A percentile compares a stretch with the other conserved stretches of the same genome.
These are phyloP conservation scores for Poecilia latipinna DNA, from an alignment of 2,113 vertebrate species.

Conservation along the genomic window DNA sequence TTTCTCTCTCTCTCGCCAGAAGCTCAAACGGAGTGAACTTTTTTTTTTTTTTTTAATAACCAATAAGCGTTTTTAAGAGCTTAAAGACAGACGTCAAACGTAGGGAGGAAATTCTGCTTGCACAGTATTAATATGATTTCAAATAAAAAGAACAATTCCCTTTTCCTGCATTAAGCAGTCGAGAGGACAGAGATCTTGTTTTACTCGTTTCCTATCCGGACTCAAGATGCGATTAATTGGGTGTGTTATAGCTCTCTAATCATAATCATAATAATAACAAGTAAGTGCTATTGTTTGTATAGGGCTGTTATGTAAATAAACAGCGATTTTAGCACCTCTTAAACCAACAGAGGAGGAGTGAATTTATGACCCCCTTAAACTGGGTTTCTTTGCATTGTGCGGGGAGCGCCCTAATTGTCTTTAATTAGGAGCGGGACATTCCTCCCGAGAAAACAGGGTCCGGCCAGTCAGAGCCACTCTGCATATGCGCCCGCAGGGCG, in stretches of 20 bases:
- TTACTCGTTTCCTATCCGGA: not conserved
- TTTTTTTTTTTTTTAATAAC: slow-evolving; percentile 17
- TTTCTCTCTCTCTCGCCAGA: slow-evolving; percentile 33
- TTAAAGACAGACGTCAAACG: slow-evolving; percentile 41
- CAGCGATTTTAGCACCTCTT: slow-evolving; percentile 64
- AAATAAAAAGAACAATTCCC: slow-evolving; percentile 9
- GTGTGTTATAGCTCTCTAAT: not conserved
- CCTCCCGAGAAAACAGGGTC: slow-evolving; percentile 77
- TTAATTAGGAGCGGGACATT: slow-evolving; percentile 80
- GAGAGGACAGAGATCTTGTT: not conserved
- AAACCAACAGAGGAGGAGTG: slow-evolving; percentile 77
- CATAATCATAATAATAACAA: not conserved
- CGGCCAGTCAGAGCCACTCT: slow-evolving; percentile 75
- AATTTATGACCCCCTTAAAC: slow-evolving; percentile 76
- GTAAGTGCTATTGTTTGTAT: slow-evolving; percentile 55
- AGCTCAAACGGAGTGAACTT: slow-evolving; percentile 56
- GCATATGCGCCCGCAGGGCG: slow-evolving; percentile 67
- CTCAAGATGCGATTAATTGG: not conserved
- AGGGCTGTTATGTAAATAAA: slow-evolving; percentile 75
- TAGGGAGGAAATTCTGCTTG: slow-evolving; percentile 17
- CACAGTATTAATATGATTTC: slow-evolving; percentile 10
- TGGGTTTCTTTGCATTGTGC: slow-evolving; percentile 69
- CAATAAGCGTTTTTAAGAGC: not conserved
- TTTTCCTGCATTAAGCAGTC: not conserved
- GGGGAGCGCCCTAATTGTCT: slow-evolving; percentile 77